Evolutionary conservation across 2,888 invertebrate genomes (phyloP), one percentile per base, ranked within the genome.

Genomic region (Isoperla grammatica): DNA sequence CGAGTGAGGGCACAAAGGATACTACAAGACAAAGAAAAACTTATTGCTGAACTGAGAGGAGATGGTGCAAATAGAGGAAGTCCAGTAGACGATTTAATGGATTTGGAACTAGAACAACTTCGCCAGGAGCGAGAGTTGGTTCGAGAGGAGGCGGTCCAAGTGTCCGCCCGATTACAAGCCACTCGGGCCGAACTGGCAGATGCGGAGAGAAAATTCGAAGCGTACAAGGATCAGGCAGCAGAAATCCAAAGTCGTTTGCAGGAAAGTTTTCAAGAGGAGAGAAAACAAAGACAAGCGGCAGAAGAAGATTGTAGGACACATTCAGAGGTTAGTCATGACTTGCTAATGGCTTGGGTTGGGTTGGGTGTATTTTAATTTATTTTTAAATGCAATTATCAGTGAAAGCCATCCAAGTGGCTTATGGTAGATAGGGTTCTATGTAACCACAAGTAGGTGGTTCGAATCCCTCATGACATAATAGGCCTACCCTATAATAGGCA

Each of bases 1-100:
- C 84, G 87, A 66, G 81, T 83, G n/a, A 86, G 90, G 68, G 90
- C 90, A 0, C 82, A 88, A 67, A 80, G 84, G 64, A 88, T 89
- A 61, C 73, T 91, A 8, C 85, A 85, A 71, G 85, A 86, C 63
- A 90, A 90, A 69, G 90, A 91, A 69, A 81, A 83, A 66, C 73
- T 90, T 22, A 87, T 89, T 59, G 74, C 79, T 6, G 81, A 83
- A 66, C 72, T 87, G 37, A 79, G 79, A 62, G 67, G 70, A 2
- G 66, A 64, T n/a, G 50, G 61, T 20, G 56, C 64, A 20, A 59
- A 42, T 3, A 64, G 65, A 54, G 64, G 59, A 49, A 63, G 62
- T 37, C 67, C 67, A 48, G 71, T 72, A 59, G 53, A 53, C 20
- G 71, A 72, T 62, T 68, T 72, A 11, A 71, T 75, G 9, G 57